Conservation (phyloP, 2,797 vertebrate genomes). For the Ctenopoma multispine region DNA sequence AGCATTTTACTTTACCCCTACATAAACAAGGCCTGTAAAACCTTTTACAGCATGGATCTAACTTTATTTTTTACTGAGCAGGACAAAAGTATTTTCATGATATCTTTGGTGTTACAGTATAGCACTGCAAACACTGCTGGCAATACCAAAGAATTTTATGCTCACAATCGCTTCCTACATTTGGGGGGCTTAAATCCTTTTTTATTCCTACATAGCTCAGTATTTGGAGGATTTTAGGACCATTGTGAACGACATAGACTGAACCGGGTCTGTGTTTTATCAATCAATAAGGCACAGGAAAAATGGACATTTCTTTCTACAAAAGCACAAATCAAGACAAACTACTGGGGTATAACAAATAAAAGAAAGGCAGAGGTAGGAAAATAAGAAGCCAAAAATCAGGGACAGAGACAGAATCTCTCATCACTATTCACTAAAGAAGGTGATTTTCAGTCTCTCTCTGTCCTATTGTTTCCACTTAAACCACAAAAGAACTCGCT, state of each 20-base stretch:
- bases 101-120: not conserved
- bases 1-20: no score
- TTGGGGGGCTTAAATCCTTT: not conserved
- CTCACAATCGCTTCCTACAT: not conserved
- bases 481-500: conserved; percentile 65
- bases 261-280: conserved; percentile 20
- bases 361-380: conserved; percentile 13
- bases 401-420: conserved; percentile 44
- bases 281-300: conserved; percentile 28
- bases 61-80: not conserved
- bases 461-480: conserved; percentile 57
- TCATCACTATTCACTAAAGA: conserved; percentile 54
- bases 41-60: not conserved
- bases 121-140: not conserved
- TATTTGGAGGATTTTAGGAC: not conserved
- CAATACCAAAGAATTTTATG: not conserved
- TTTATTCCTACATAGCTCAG: not conserved
- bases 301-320: conserved; percentile 14
- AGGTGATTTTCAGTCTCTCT: conserved; percentile 43
- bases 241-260: not conserved
- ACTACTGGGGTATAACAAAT: conserved; percentile 6
- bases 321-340: conserved; percentile 2
- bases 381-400: conserved; percentile 9
- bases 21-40: no score
- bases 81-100: not conserved